A percentile compares a stretch with the other conserved stretches of the same genome.
These are phyloP conservation scores for Schizopygopsis pylzovi DNA, from an alignment of 2,797 vertebrate genomes.

Conservation along the genomic window DNA sequence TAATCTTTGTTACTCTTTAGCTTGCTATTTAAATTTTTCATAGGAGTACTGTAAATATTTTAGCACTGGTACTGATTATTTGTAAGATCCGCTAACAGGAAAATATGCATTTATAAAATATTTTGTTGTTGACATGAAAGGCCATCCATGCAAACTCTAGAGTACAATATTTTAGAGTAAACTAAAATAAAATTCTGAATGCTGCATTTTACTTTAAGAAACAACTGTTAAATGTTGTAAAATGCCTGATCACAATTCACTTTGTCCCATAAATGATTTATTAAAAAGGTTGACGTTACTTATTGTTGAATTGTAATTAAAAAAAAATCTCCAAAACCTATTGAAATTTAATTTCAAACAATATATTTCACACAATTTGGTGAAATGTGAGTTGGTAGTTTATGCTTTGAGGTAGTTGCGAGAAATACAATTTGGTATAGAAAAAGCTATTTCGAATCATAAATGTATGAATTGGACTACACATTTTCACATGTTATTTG, in stretches of 20 bases:
- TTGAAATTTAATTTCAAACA: not conserved
- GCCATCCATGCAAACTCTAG: too few relatives aligned
- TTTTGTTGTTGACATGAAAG: not conserved
- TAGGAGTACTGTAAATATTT: not conserved
- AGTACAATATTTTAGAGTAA: too few relatives aligned
- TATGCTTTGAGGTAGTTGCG: not conserved
- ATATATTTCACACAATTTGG: not conserved
- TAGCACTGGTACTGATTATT: not conserved
- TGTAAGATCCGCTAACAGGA: not conserved
- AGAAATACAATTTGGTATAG: not conserved
- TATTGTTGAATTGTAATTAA: too few relatives aligned
- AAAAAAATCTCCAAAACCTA: too few relatives aligned
- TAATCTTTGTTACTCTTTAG: not conserved
- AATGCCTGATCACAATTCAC: too few relatives aligned
- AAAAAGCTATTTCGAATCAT: not conserved
- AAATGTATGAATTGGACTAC: rapidly evolving
- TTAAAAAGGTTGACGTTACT: too few relatives aligned
- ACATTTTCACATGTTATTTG: not conserved
- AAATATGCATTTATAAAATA: not conserved
- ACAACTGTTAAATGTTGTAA: too few relatives aligned
- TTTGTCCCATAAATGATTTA: too few relatives aligned
- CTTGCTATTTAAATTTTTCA: not conserved
- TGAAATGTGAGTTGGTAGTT: not conserved
- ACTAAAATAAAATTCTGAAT: too few relatives aligned
- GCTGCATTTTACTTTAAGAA: too few relatives aligned